A percentile compares a stretch with the other conserved stretches of the same genome.
phyloP scores from a whole-genome alignment of 2,113 vertebrate species.

The Hipposideros armiger region DNA sequence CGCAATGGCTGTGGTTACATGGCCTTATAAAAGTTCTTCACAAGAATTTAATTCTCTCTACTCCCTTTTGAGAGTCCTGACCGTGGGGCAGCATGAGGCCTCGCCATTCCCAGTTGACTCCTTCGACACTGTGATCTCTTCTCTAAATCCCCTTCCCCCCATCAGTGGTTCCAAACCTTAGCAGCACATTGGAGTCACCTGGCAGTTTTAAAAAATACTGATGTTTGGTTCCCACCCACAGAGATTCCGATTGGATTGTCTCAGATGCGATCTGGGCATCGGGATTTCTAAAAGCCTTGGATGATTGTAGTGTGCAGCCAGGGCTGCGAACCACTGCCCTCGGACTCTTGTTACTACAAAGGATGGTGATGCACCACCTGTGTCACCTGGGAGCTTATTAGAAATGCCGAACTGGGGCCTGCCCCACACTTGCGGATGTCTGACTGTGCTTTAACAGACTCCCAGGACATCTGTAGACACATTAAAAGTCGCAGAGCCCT shows the following conservation, averaged over 20 bases:
- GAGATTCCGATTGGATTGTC: background rate
- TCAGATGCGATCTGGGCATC: background rate
- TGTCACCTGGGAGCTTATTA: background rate
- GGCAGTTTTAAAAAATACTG: background rate
- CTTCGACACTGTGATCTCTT: background rate
- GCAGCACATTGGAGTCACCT: background rate
- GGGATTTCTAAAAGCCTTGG: background rate
- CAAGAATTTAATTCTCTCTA: background rate
- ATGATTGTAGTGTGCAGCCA: background rate
- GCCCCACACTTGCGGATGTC: background rate
- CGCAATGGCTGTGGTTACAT: background rate
- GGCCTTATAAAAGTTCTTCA: background rate
- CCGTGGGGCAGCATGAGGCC: background rate
- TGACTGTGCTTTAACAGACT: background rate
- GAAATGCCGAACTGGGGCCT: background rate
- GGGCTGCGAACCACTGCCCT: background rate
- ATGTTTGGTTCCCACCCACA: background rate
- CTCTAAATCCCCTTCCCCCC: background rate
- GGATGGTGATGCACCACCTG: too few species aligned
- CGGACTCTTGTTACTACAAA: background rate
- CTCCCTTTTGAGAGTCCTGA: background rate
- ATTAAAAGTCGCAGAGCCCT: background rate
- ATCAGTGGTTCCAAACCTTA: background rate
- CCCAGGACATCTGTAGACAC: background rate
- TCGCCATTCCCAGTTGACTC: background rate